phyloP scores from a whole-genome alignment of 2,888 invertebrate genomes.

The Drosophila picticornis region DNA sequence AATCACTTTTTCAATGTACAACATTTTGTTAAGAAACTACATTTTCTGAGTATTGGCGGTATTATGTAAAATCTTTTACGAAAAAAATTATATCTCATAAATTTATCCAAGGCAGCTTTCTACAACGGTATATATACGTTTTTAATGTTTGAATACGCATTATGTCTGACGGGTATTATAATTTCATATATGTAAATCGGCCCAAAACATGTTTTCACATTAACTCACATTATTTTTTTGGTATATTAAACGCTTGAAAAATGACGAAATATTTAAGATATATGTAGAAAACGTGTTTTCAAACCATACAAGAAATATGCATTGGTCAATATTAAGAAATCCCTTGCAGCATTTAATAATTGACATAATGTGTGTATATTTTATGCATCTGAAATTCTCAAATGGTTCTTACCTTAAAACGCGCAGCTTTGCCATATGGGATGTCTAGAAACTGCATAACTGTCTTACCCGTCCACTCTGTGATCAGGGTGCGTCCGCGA shows the following conservation, averaged over 20 bases:
- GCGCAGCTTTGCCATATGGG: constrained; percentile 81
- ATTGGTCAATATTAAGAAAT: background rate
- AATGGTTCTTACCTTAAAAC: constrained; percentile 75
- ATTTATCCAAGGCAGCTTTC: background rate
- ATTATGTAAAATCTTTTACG: background rate
- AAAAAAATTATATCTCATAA: background rate
- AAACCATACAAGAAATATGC: background rate
- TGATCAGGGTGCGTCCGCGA: constrained; percentile 70
- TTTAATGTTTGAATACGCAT: background rate
- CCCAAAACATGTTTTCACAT: background rate
- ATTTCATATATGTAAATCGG: background rate
- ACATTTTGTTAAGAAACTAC: background rate
- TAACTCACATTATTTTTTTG: background rate
- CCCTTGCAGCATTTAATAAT: background rate
- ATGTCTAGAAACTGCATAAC: constrained; percentile 83
- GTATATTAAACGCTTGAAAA: background rate
- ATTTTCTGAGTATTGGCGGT: background rate
- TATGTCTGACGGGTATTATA: background rate
- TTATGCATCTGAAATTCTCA: background rate
- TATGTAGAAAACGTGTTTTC: background rate
- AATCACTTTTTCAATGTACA: background rate
- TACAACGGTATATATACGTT: background rate
- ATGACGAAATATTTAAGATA: background rate
- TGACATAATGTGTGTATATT: too few species aligned
- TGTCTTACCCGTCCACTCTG: constrained; percentile 78